phyloP scores from a whole-genome alignment of 2,797 vertebrate genomes.

The Cyclura pinguis region DNA sequence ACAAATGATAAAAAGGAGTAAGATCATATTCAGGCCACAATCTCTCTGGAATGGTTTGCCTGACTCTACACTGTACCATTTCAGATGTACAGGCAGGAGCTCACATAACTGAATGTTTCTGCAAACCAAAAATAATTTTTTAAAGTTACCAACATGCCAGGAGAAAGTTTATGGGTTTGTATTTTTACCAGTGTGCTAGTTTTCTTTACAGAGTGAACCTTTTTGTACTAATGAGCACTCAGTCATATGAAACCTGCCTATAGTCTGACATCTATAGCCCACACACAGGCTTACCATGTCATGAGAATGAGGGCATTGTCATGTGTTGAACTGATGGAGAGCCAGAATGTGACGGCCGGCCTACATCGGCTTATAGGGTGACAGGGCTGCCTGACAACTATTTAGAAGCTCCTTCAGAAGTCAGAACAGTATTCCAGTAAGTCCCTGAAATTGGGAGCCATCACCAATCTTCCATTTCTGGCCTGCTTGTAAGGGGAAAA shows the following conservation, averaged over 20 bases:
- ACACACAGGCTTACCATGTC: neutral
- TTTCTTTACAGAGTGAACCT: neutral
- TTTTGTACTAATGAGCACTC: neutral
- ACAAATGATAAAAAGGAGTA: neutral
- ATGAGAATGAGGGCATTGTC: neutral
- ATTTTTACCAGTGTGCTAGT: neutral
- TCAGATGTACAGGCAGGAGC: neutral
- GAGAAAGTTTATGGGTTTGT: neutral
- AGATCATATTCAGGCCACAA: neutral
- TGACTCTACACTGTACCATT: neutral
- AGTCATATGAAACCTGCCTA: neutral
- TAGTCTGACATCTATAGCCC: neutral
- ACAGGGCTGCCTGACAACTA: neutral
- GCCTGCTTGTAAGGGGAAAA: neutral
- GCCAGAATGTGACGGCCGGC: neutral
- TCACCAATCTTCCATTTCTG: neutral
- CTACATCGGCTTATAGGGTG: neutral
- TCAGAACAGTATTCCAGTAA: neutral
- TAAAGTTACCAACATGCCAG: neutral
- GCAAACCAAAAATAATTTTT: neutral
- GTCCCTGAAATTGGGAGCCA: neutral
- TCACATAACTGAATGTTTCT: neutral
- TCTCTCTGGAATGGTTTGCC: neutral
- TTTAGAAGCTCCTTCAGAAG: neutral
- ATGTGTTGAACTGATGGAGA: neutral